Evolutionary conservation across 2,113 vertebrate genomes (phyloP).

Genomic region (Brachyhypopomus occidentalis): DNA sequence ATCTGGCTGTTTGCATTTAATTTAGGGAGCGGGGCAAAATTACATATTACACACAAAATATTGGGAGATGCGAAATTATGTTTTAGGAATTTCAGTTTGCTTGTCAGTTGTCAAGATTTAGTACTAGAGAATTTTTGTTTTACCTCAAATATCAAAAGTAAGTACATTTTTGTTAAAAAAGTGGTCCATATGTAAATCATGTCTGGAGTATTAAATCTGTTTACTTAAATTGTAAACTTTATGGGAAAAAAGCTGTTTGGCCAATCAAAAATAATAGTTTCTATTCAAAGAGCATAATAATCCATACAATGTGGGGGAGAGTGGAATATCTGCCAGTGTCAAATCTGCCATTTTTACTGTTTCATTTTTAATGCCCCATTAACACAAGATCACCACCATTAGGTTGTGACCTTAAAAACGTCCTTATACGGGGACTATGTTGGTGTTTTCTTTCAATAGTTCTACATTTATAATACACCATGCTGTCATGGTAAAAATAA

Average conservation of each 20-base stretch:
- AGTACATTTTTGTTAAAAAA: neutral
- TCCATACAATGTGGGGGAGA: neutral
- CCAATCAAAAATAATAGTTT: neutral
- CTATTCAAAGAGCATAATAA: neutral
- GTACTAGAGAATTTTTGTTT: too few species aligned
- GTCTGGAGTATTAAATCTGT: neutral
- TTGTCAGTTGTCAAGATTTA: neutral
- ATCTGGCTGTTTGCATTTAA: neutral
- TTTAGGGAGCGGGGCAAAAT: neutral
- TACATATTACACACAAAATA: neutral
- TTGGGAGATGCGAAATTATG: neutral
- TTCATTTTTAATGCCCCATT: constrained; percentile 2
- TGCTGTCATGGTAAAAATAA: too few species aligned
- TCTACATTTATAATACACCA: too few species aligned
- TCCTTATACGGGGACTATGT: too few species aligned
- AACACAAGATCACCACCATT: neutral
- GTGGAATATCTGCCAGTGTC: too few species aligned
- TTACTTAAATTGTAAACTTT: neutral
- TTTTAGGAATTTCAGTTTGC: neutral
- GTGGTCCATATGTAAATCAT: neutral
- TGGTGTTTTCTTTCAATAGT: too few species aligned
- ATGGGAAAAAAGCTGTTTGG: neutral
- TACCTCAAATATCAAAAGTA: too few species aligned
- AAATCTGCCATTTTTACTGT: neutral
- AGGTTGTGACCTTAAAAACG: neutral